Percentiles rank a stretch among this genome's conserved stretches.
These are phyloP conservation scores for Neotoxoptera formosana DNA, from an alignment of 1,140 invertebrate genomes.

Conservation along the genomic window DNA sequence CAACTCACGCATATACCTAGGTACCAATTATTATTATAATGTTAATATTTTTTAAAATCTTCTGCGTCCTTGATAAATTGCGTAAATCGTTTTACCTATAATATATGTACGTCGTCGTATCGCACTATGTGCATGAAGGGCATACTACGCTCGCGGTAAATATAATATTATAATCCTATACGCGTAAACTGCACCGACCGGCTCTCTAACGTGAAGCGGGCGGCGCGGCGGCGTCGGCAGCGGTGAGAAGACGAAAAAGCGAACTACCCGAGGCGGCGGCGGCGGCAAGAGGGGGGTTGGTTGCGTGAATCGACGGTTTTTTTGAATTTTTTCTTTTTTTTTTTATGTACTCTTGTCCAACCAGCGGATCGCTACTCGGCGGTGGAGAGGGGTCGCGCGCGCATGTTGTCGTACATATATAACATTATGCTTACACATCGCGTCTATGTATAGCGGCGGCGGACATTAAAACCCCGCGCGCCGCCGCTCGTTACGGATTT, in stretches of 20 bases:
- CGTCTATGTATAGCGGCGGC: neutral
- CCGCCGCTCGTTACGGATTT: conserved; percentile 12
- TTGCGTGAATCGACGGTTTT: conserved; percentile 46
- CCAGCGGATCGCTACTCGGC: neutral
- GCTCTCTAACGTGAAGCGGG: neutral
- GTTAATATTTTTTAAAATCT: neutral
- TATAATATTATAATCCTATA: neutral
- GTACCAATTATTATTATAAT: neutral
- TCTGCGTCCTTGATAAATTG: neutral
- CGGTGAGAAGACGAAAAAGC: neutral
- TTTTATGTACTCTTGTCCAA: conserved; percentile 39
- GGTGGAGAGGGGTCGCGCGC: conserved; percentile 7
- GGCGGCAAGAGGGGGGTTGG: neutral
- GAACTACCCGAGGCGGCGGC: neutral
- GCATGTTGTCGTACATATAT: neutral
- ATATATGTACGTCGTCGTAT: neutral
- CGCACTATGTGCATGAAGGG: neutral
- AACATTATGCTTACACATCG: no score
- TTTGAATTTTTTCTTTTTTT: neutral
- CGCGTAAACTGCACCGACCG: neutral
- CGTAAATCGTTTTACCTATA: neutral
- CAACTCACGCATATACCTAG: neutral
- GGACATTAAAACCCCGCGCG: conserved; percentile 41
- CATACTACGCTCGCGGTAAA: neutral
- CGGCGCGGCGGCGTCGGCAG: neutral